Percentiles rank a stretch among this genome's conserved stretches.
These are phyloP conservation scores for Merops nubicus DNA, from an alignment of 2,113 vertebrate genomes.

Conservation along the genomic window DNA sequence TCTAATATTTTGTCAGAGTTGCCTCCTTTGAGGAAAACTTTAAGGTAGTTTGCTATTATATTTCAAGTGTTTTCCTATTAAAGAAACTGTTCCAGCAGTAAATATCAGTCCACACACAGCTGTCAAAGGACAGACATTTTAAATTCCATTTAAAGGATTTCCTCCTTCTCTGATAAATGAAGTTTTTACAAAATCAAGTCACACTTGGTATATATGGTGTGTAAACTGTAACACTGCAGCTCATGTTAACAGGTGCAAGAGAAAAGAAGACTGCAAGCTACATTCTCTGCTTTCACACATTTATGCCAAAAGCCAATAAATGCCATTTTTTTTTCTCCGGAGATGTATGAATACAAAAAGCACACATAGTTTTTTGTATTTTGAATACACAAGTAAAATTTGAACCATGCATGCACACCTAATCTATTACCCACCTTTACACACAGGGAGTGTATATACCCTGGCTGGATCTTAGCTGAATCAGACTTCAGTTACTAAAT, in stretches of 20 bases:
- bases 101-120: background rate
- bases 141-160: background rate
- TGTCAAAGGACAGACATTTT: background rate
- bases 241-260: background rate
- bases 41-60: background rate
- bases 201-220: background rate
- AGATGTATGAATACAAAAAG: background rate
- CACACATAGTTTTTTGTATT: background rate
- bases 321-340: rapidly evolving
- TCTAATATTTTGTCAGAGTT: background rate
- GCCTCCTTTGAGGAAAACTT: background rate
- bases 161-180: background rate
- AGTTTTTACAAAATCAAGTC: background rate
- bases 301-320: background rate
- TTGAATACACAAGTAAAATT: background rate
- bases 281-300: background rate
- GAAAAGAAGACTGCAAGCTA: background rate
- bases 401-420: background rate
- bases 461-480: background rate
- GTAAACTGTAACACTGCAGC: background rate
- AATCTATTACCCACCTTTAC: background rate
- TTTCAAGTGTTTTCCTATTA: too few relatives aligned
- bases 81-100: background rate
- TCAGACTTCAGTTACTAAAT: background rate
- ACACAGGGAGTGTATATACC: background rate